Base-by-base conservation (phyloP, 2,113 vertebrate genomes). In the Antigone vipio region DNA sequence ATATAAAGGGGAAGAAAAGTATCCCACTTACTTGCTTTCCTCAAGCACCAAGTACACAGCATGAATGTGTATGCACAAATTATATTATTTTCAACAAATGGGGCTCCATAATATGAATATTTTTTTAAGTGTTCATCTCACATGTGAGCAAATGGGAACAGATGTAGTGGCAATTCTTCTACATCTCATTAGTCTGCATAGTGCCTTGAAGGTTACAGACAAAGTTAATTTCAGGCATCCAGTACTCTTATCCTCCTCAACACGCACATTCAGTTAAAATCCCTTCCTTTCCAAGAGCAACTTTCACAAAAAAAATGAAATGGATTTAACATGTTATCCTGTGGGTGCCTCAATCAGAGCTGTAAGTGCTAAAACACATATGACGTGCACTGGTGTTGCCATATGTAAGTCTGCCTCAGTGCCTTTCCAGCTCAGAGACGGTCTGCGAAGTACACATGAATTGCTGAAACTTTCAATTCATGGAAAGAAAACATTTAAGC, bases 191-290 rank as follows among this genome's bases (percentile, higher is more conserved):
- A 92, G 10, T 45, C 71, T 92, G 44, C 44, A 60, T 72, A 79
- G 26, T 78, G 53, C 52, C 83, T 62, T 38, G 72, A 93, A 97
- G 32, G 29, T 90, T 97, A 93, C 86, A 89, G 94, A 88, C 26
- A 95, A 95, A 91, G 63, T 96, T 92, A 95, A 96, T 89, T 78
- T 96, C 64, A 72, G 12, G 35, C 60, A 2, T 92, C 47, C 22
- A 5, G 56, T 95, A 71, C 13, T 78, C 66, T 93, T 86, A 49
- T 50, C 66, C 62, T 76, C 11, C n/a, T 89, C 83, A 77, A 62
- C 73, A 96, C 9, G 2, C 50, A 72, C 5, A 30, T 96, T 97
- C 79, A 95, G 78, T 95, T 95, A 97, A 96, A 97, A 81, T 73
- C 15, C 3, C 9, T 74, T 71, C 27, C 53, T 84, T 44, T 91